Percentiles rank a stretch among this genome's conserved stretches.
phyloP scores from a whole-genome alignment of 2,888 invertebrate species.

The Euzetes globulus region DNA sequence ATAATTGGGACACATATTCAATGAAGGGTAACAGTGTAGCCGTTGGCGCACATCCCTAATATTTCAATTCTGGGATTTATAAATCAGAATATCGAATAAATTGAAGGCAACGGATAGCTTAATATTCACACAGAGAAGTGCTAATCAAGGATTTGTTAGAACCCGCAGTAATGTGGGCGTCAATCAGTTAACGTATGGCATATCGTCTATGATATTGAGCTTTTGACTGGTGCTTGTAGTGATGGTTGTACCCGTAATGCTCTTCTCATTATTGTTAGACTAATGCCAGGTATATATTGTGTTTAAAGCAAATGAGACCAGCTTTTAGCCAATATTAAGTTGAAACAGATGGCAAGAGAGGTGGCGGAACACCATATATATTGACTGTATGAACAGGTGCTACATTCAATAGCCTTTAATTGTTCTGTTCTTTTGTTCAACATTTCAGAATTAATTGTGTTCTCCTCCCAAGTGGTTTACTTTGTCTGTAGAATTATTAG shows the following conservation, averaged over 20 bases:
- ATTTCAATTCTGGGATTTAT: not conserved
- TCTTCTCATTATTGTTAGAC: not conserved
- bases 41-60: not conserved
- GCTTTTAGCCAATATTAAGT: slow-evolving; percentile 23
- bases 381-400: slow-evolving; percentile 23
- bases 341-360: slow-evolving; percentile 24
- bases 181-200: not conserved
- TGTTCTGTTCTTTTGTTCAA: not conserved
- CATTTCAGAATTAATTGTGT: slow-evolving; percentile 22
- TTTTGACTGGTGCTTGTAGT: not conserved
- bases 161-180: not conserved
- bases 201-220: not conserved
- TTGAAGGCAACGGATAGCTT: not conserved
- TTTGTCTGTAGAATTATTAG: not conserved
- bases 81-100: not conserved
- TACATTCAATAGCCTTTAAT: slow-evolving; percentile 14
- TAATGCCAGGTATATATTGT: not conserved
- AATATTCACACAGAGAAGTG: not conserved
- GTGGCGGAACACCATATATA: not conserved
- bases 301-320: slow-evolving; percentile 5
- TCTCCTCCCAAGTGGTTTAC: slow-evolving; percentile 7
- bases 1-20: slow-evolving; percentile 23
- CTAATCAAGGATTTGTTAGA: not conserved
- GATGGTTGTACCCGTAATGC: not conserved
- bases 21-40: not conserved